Base-by-base conservation (phyloP, 2,797 vertebrate species). In the Pyrocephalus nanus region DNA sequence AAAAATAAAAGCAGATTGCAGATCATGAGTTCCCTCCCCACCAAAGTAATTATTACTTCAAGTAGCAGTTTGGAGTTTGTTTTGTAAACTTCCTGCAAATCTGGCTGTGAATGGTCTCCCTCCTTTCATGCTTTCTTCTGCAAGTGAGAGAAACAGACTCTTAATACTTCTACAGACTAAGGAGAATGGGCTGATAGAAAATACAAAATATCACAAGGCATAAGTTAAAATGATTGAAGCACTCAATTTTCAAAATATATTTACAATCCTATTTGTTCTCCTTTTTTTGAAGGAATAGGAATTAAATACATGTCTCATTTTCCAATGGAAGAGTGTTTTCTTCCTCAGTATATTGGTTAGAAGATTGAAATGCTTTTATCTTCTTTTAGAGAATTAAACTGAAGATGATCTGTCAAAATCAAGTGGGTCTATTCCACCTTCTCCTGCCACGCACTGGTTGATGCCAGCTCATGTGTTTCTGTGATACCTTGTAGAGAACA, bases 331-430 rank as follows among this genome's bases (percentile, higher is more conserved):
- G n/a, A 67, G 9, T 66, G 20, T 89, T 94, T 87, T 89, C 84
- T 87, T 79, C 72, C 54, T 92, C 69, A 27, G 29, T 42, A 30
- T 86, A 29, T 25, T 54, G 70, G 38, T n/a, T 85, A 54, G 40
- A 36, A 86, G 22, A 80, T 48, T 67, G 57, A 79, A 87, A 76
- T 79, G 64, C 26, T 73, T 94, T 32, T 76, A 21, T 58, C 36
- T 90, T 76, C 60, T 73, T 79, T 48, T 74, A 69, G 42, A 71
- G 47, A 73, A 70, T 82, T 92, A 82, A 79, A 74, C 27, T 38
- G 70, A 61, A 57, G 27, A 70, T 79, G 64, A 57, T 92, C 50
- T 54, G 53, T 94, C 90, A 87, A 84, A 94, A 82, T 86, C 60
- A 93, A 84, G 55, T 62, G 42, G 34, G 36, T 58, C 29, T 79